A percentile compares a stretch with the other conserved stretches of the same genome.
phyloP scores from a whole-genome alignment of 2,888 invertebrate species.

The Hofmannophila pseudospretella region DNA sequence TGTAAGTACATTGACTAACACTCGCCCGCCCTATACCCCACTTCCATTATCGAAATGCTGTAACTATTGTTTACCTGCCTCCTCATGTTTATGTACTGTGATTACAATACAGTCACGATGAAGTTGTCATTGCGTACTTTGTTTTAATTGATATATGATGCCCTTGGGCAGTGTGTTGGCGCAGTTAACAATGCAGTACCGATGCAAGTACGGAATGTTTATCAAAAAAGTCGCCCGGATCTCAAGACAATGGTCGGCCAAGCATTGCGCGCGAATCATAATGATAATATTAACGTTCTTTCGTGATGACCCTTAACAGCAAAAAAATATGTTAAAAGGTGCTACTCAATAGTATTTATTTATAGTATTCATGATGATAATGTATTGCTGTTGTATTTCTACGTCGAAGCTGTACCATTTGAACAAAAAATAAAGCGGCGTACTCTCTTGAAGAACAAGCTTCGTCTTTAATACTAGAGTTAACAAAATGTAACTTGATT shows the following conservation, averaged over 20 bases:
- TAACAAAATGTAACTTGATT: not conserved
- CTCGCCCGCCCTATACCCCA: too few relatives aligned
- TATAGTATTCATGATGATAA: not conserved
- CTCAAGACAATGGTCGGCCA: slow-evolving; percentile 32
- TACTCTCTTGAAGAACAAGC: too few relatives aligned
- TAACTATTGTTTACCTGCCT: too few relatives aligned
- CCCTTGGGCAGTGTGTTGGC: slow-evolving; percentile 33
- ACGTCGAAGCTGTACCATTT: too few relatives aligned
- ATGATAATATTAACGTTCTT: slow-evolving; percentile 34
- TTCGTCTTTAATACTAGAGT: slow-evolving; percentile 7
- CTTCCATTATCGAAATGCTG: too few relatives aligned
- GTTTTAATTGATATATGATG: slow-evolving; percentile 29
- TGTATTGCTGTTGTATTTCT: too few relatives aligned
- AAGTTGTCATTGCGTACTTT: too few relatives aligned
- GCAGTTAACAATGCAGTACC: slow-evolving; percentile 29
- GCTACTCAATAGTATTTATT: not conserved
- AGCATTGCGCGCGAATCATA: slow-evolving; percentile 19
- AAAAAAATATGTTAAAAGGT: not conserved
- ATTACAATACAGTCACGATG: too few relatives aligned
- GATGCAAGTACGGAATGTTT: slow-evolving; percentile 39
- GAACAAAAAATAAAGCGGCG: too few relatives aligned
- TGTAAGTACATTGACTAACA: too few relatives aligned
- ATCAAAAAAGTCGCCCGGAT: slow-evolving; percentile 34
- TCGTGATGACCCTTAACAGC: slow-evolving; percentile 3
- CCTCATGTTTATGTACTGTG: too few relatives aligned